Percentiles rank a stretch among this genome's conserved stretches.
Evolutionary conservation across 35 echinoderm and acorn worm genomes (phyloP).

Genomic region (Anneissia japonica): DNA sequence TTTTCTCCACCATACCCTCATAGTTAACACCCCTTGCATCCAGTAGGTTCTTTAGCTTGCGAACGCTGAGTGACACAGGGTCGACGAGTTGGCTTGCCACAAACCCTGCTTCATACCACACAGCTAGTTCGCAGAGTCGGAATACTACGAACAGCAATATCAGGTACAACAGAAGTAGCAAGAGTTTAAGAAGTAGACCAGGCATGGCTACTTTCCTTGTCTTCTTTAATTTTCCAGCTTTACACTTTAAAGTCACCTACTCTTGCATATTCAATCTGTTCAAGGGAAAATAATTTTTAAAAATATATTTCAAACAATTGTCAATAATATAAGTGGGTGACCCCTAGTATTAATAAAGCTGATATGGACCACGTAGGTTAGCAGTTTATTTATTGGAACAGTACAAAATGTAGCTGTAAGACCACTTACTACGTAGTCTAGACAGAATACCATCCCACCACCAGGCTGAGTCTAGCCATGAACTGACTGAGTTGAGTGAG

Average conservation of each 20-base stretch:
- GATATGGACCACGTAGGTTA: no score
- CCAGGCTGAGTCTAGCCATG: no score
- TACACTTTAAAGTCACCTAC: background rate
- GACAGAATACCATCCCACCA: no score
- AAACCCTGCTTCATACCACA: conserved; percentile 94
- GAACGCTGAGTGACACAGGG: conserved; percentile 81
- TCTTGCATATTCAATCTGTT: background rate
- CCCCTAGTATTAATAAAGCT: no score
- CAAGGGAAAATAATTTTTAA: background rate
- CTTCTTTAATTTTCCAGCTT: background rate
- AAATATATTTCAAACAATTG: no score
- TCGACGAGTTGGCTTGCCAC: conserved; percentile 73
- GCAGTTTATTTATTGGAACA: no score
- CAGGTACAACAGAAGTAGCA: conserved; percentile 64
- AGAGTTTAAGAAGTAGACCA: conserved; percentile 33
- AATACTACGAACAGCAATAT: conserved; percentile 49
- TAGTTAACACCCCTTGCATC: conserved; percentile 78
- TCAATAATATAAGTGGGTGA: no score
- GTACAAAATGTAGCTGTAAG: no score
- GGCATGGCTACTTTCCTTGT: background rate
- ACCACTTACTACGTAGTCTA: no score
- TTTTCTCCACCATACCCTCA: conserved; percentile 73
- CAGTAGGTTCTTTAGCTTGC: conserved; percentile 70
- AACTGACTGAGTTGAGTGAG: no score
- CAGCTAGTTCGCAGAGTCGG: conserved; percentile 51